Evolutionary conservation across 2,888 invertebrate genomes (phyloP).

Genomic region (Trilocha varians): DNA sequence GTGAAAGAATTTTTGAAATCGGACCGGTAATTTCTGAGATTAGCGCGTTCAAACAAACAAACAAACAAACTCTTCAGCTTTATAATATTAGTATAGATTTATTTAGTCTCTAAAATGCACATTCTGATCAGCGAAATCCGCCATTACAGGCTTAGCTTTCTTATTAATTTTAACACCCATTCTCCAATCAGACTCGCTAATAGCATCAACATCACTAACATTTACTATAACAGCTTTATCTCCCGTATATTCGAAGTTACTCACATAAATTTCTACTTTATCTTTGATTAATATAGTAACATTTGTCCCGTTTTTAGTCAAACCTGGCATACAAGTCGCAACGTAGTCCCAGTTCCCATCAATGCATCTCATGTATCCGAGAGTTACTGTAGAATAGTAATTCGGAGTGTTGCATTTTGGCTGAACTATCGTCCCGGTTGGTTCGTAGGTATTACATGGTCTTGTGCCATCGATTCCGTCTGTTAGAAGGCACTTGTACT

Average conservation of each 20-base stretch:
- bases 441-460: slow-evolving; percentile 27
- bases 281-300: slow-evolving; percentile 38
- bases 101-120: slow-evolving; percentile 15
- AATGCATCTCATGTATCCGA: slow-evolving; percentile 33
- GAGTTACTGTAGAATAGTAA: slow-evolving; percentile 29
- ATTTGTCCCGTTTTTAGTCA: slow-evolving; percentile 34
- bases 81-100: too few species aligned
- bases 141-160: slow-evolving; percentile 21
- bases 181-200: slow-evolving; percentile 32
- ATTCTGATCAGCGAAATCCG: slow-evolving; percentile 13
- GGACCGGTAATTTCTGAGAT: too few species aligned
- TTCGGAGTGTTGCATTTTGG: slow-evolving; percentile 34
- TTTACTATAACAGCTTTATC: slow-evolving; percentile 9
- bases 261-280: slow-evolving; percentile 28
- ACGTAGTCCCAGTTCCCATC: slow-evolving; percentile 36
- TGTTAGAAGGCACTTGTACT: slow-evolving; percentile 28
- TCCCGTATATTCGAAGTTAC: slow-evolving; percentile 11
- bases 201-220: slow-evolving; percentile 23
- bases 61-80: too few species aligned
- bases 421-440: slow-evolving; percentile 26
- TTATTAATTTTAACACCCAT: slow-evolving; percentile 15
- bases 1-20: too few species aligned
- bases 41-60: too few species aligned
- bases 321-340: slow-evolving; percentile 40
- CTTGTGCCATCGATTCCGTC: slow-evolving; percentile 19